Conservation (phyloP, 2,113 vertebrate genomes). For the Mobula birostris region DNA sequence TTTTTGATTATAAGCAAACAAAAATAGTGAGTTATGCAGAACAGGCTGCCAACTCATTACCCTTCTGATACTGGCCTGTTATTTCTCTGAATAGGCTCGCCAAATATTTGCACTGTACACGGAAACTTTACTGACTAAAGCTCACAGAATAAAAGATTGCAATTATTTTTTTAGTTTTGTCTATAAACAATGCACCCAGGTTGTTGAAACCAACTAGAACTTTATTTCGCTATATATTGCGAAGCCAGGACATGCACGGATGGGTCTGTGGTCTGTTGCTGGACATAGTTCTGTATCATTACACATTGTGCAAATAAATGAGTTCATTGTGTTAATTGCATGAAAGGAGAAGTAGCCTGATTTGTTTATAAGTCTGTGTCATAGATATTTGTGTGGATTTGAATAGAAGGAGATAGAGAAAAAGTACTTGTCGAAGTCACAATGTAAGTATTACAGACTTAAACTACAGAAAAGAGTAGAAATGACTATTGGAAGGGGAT, state of each 20-base stretch:
- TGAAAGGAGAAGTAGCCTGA: background rate
- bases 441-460: background rate
- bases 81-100: background rate
- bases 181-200: constrained; percentile 5
- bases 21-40: too few relatives aligned
- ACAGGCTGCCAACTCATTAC: too few relatives aligned
- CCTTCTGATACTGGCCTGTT: background rate
- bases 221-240: background rate
- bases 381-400: background rate
- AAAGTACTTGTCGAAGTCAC: background rate
- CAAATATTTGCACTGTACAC: background rate
- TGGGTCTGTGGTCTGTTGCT: background rate
- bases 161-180: background rate
- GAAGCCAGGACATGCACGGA: background rate
- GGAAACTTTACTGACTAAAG: background rate
- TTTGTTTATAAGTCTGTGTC: background rate
- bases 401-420: background rate
- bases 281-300: background rate
- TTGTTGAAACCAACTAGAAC: background rate
- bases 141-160: background rate
- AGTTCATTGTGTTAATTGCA: background rate
- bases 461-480: background rate
- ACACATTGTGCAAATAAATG: background rate
- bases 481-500: background rate
- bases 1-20: background rate